phyloP scores from a whole-genome alignment of 2,797 vertebrate genomes.

The Hoplostethus mediterraneus region DNA sequence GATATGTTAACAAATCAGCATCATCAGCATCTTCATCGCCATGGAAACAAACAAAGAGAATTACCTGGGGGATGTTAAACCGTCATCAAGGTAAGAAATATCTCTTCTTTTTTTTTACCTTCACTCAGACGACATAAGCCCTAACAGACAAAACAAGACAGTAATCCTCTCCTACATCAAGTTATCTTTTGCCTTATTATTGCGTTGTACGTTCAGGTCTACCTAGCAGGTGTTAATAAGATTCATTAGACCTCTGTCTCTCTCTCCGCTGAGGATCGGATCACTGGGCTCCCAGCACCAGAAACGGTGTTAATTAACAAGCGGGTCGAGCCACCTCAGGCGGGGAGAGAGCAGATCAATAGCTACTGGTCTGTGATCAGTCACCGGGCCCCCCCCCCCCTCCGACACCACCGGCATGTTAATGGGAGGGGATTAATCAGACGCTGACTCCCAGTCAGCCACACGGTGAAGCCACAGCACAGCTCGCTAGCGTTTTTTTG shows the following conservation, averaged over 20 bases:
- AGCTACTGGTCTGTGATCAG: conserved; percentile 76
- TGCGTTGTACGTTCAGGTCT: neutral
- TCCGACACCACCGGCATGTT: conserved; percentile 52
- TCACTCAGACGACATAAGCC: neutral
- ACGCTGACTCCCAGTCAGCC: conserved; percentile 51
- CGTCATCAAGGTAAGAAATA: conserved; percentile 65
- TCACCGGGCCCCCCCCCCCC: conserved; percentile 35
- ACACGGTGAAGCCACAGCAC: conserved; percentile 6
- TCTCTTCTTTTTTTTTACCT: neutral
- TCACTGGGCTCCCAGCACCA: conserved; percentile 49
- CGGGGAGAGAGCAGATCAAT: conserved; percentile 72
- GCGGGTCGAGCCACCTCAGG: conserved; percentile 56
- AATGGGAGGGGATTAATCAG: conserved; percentile 73
- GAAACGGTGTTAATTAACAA: conserved; percentile 72
- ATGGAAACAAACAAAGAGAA: conserved; percentile 31
- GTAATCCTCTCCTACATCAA: no score
- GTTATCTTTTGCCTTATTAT: conserved; percentile 14
- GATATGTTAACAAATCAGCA: conserved; percentile 45
- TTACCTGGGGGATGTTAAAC: conserved; percentile 21
- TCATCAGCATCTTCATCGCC: conserved; percentile 24
- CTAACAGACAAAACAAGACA: conserved; percentile 5
- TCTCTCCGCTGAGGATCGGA: conserved; percentile 9
- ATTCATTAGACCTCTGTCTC: conserved; percentile 37
- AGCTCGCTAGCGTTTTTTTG: conserved; percentile 11
- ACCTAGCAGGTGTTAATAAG: conserved; percentile 23